Conservation (phyloP, 2,797 vertebrate genomes). For the Chelonia mydas region DNA sequence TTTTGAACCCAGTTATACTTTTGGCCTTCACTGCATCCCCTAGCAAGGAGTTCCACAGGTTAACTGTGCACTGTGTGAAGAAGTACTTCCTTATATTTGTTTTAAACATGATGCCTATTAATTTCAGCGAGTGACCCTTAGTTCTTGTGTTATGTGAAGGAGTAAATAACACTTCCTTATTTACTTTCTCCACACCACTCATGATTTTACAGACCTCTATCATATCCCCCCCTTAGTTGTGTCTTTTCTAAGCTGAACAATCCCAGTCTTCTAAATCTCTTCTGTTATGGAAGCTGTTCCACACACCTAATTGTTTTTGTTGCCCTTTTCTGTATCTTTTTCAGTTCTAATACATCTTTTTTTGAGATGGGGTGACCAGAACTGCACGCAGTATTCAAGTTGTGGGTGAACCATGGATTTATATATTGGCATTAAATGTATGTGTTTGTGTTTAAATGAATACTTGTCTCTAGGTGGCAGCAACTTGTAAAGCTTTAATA, state of each 20-base stretch:
- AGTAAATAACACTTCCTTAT: not conserved
- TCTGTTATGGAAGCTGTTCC: not conserved
- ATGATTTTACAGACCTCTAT: not conserved
- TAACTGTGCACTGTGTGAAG: not conserved
- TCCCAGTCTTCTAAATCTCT: not conserved
- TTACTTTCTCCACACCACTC: not conserved
- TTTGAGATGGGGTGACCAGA: not conserved
- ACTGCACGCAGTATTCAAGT: not conserved
- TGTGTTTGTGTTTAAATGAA: not conserved
- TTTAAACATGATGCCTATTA: not conserved
- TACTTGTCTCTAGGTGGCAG: constrained; percentile 66
- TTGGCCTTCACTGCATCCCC: not conserved
- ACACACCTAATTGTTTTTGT: not conserved
- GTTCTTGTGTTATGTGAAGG: not conserved
- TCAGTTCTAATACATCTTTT: not conserved
- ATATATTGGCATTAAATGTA: not conserved
- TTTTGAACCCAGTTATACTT: not conserved
- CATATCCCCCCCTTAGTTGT: not conserved
- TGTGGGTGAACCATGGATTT: not conserved
- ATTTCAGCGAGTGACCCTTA: not conserved
- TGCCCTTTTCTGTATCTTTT: not conserved
- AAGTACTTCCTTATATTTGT: not conserved
- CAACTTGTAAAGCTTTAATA: constrained; percentile 41
- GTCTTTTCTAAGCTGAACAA: not conserved
- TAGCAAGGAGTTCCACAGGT: not conserved